These are phyloP conservation scores for Mayetiola destructor DNA, from an alignment of 2,888 invertebrate species.

Conservation along the genomic window DNA sequence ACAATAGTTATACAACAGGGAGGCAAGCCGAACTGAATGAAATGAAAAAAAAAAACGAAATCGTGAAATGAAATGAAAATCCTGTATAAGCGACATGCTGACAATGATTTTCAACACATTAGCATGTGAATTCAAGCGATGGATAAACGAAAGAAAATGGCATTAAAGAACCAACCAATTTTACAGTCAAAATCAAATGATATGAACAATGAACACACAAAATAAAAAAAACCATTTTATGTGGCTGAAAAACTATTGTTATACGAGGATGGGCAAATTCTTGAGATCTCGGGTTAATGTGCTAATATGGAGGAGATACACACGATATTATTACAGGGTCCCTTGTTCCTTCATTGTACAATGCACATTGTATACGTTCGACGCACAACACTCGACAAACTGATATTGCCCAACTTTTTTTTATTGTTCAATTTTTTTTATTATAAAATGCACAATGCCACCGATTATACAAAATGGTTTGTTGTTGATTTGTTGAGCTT, in stretches of 20 bases:
- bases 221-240: constrained; percentile 1
- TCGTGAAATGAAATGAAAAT: constrained; percentile 7
- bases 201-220: too few relatives aligned
- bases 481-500: constrained; percentile 7
- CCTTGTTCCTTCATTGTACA: too few relatives aligned
- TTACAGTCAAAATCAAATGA: not conserved
- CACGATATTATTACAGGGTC: too few relatives aligned
- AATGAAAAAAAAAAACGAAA: too few relatives aligned
- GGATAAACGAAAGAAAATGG: not conserved
- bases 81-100: not conserved
- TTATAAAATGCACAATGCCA: constrained; percentile 9
- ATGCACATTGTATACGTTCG: too few relatives aligned
- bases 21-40: too few relatives aligned
- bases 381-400: too few relatives aligned
- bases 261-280: not conserved
- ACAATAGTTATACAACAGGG: too few relatives aligned
- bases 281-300: too few relatives aligned
- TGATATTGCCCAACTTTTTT: not conserved
- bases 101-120: constrained; percentile 9
- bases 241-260: not conserved
- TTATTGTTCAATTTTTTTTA: constrained; percentile 11
- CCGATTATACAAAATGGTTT: not conserved
- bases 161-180: not conserved
- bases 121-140: constrained; percentile 8
- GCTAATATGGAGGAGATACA: too few relatives aligned